Conservation (phyloP, 2,888 invertebrate species). For the Eurois occulta region DNA sequence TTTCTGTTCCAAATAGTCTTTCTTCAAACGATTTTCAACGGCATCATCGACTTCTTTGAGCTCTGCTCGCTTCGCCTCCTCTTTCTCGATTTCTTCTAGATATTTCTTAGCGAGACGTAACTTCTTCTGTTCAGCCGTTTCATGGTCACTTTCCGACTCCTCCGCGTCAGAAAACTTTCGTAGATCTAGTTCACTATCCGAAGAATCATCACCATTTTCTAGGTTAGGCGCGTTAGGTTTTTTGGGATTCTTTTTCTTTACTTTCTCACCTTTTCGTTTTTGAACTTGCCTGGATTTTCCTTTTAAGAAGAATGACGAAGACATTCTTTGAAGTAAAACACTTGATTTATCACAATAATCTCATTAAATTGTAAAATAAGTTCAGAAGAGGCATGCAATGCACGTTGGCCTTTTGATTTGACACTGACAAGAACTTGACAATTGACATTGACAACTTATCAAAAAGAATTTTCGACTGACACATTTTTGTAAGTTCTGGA, state of each 20-base stretch:
- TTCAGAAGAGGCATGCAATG: slow-evolving; percentile 40
- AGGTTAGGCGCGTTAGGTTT: slow-evolving; percentile 83
- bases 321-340: slow-evolving; percentile 75
- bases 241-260: slow-evolving; percentile 82
- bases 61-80: slow-evolving; percentile 93
- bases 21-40: slow-evolving; percentile 94
- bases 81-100: slow-evolving; percentile 95
- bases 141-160: slow-evolving; percentile 92
- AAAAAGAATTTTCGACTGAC: not conserved
- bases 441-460: not conserved
- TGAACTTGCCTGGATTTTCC: slow-evolving; percentile 89
- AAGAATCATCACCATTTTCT: slow-evolving; percentile 91
- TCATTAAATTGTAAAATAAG: slow-evolving; percentile 4
- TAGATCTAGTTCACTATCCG: slow-evolving; percentile 92
- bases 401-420: slow-evolving; percentile 53
- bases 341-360: slow-evolving; percentile 37
- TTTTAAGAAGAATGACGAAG: slow-evolving; percentile 91
- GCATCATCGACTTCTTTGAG: slow-evolving; percentile 91
- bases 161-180: slow-evolving; percentile 88
- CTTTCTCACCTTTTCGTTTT: slow-evolving; percentile 89
- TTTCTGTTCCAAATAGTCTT: slow-evolving; percentile 96
- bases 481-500: slow-evolving; percentile 14
- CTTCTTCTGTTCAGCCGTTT: slow-evolving; percentile 97
- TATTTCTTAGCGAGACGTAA: slow-evolving; percentile 97
- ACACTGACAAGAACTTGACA: slow-evolving; percentile 18